These are phyloP conservation scores for Furcula furcula DNA, from an alignment of 2,888 invertebrate species.

Conservation along the genomic window DNA sequence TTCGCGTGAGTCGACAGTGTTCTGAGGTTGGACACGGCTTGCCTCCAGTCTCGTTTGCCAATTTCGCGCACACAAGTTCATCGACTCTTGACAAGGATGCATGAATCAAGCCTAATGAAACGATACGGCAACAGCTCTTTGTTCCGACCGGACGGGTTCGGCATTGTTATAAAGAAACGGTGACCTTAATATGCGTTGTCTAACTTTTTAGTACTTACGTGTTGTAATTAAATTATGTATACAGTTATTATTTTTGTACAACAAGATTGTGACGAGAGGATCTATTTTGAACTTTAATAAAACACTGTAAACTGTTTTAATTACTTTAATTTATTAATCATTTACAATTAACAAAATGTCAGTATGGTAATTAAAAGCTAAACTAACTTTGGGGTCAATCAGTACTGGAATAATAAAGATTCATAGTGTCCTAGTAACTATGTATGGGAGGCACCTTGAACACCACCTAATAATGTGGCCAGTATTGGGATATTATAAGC, in stretches of 20 bases:
- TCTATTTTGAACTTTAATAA: neutral
- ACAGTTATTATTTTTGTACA: neutral
- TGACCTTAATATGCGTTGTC: slow-evolving; percentile 19
- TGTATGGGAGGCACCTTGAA: no score
- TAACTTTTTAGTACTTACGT: slow-evolving; percentile 2
- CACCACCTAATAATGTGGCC: no score
- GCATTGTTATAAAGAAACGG: slow-evolving; percentile 29
- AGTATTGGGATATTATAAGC: no score
- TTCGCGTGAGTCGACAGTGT: slow-evolving; percentile 4
- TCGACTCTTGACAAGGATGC: slow-evolving; percentile 62
- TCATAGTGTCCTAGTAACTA: no score
- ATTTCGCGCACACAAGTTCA: slow-evolving; percentile 79
- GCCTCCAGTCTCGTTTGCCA: slow-evolving; percentile 65
- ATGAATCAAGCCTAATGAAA: slow-evolving; percentile 47
- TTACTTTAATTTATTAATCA: neutral
- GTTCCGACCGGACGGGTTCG: slow-evolving; percentile 33
- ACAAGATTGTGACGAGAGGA: neutral
- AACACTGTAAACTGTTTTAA: neutral
- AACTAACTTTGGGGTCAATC: no score
- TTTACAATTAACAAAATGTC: neutral
- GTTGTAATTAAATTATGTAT: slow-evolving; percentile 1
- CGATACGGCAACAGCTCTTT: slow-evolving; percentile 51
- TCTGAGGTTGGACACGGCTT: slow-evolving; percentile 51
- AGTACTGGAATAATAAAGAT: no score
- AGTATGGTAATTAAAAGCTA: no score